Conservation (phyloP, 2,888 invertebrate genomes). For the Drosophila borealis region DNA sequence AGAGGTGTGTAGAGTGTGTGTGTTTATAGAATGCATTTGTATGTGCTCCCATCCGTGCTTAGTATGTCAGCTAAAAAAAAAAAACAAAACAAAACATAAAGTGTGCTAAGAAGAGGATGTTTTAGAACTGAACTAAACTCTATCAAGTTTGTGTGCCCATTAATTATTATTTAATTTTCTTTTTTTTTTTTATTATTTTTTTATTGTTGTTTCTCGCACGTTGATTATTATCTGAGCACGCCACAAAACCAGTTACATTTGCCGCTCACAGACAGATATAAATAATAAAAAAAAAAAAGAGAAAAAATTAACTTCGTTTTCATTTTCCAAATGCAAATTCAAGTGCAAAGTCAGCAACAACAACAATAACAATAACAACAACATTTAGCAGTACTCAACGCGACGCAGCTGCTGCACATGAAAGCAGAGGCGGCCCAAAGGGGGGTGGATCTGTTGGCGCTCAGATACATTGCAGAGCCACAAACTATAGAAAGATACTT, state of each 20-base stretch:
- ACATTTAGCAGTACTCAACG: slow-evolving; percentile 6
- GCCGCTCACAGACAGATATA: background rate
- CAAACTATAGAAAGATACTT: too few relatives aligned
- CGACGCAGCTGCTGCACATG: slow-evolving; percentile 40
- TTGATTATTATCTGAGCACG: background rate
- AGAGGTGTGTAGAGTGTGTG: slow-evolving; percentile 66
- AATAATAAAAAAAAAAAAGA: background rate
- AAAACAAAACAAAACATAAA: background rate
- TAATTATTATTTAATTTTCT: background rate
- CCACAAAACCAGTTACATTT: slow-evolving; percentile 32
- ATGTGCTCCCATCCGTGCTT: slow-evolving; percentile 8
- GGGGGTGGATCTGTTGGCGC: background rate
- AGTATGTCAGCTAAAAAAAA: slow-evolving; percentile 30
- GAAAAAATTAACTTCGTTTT: slow-evolving; percentile 36
- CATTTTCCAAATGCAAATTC: slow-evolving; percentile 43
- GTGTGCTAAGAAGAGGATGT: background rate
- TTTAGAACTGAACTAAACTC: too few relatives aligned
- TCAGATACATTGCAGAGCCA: background rate
- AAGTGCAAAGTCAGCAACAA: slow-evolving; percentile 54
- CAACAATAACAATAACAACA: slow-evolving; percentile 15
- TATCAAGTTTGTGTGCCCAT: background rate
- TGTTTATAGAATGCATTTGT: slow-evolving; percentile 8
- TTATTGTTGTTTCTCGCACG: slow-evolving; percentile 2
- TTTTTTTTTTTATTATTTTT: background rate
- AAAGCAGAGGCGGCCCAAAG: slow-evolving; percentile 32